phyloP scores from a whole-genome alignment of 2,113 vertebrate genomes.

The Tragulus kanchil region DNA sequence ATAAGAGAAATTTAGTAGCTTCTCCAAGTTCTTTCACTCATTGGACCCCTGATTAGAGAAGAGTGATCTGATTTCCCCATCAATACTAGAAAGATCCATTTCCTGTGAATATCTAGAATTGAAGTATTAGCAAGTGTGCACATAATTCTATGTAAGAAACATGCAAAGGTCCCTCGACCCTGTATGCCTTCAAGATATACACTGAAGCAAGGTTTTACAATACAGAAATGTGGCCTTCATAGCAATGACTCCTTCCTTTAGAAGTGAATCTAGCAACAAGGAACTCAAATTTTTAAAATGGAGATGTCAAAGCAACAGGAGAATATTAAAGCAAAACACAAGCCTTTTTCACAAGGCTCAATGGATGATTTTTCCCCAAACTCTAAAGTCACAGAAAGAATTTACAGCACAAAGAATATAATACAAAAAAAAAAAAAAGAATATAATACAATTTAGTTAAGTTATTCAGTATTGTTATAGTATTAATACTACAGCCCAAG shows the following conservation, averaged over 20 bases:
- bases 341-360: conserved; percentile 8
- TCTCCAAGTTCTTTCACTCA: neutral
- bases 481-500: conserved; percentile 65
- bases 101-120: neutral
- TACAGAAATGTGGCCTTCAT: conserved; percentile 1
- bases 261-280: conserved; percentile 34
- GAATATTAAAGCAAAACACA: conserved; percentile 41
- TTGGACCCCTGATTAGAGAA: neutral
- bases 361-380: conserved; percentile 60
- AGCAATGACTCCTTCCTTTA: neutral
- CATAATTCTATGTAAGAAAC: neutral
- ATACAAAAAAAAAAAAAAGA: no score
- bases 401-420: conserved; percentile 19
- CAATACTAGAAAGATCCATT: neutral
- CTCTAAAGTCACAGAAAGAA: neutral
- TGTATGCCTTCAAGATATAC: neutral
- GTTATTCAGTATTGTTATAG: conserved; percentile 52
- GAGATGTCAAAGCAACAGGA: conserved; percentile 55
- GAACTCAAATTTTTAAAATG: conserved; percentile 35
- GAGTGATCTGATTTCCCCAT: neutral
- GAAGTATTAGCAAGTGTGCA: neutral
- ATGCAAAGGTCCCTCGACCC: neutral
- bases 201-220: neutral
- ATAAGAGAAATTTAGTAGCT: neutral
- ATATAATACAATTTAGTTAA: conserved; percentile 50